A percentile compares a stretch with the other conserved stretches of the same genome.
These are phyloP conservation scores for Cololabis saira DNA, from an alignment of 2,113 vertebrate genomes.

Conservation along the genomic window DNA sequence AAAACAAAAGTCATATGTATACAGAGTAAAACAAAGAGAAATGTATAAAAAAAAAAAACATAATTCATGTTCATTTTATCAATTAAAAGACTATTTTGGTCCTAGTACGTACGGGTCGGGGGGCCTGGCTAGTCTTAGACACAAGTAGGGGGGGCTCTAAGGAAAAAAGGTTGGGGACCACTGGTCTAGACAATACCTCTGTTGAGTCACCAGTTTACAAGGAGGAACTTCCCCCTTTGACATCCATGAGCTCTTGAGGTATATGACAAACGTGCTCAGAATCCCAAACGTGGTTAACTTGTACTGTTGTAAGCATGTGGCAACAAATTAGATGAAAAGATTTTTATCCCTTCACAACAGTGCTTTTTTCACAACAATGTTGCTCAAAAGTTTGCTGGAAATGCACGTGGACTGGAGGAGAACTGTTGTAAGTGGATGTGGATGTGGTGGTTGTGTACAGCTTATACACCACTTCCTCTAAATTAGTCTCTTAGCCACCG, in stretches of 20 bases:
- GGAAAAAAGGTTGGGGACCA: too few relatives aligned
- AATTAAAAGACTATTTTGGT: too few relatives aligned
- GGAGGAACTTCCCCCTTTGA: slow-evolving; percentile 19
- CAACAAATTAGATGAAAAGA: not conserved
- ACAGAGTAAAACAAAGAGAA: too few relatives aligned
- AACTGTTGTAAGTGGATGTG: slow-evolving; percentile 6
- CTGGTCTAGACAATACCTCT: not conserved
- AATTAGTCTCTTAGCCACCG: not conserved
- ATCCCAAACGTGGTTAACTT: not conserved
- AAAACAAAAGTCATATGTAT: too few relatives aligned
- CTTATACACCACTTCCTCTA: not conserved
- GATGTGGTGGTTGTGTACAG: not conserved
- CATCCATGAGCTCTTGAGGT: not conserved
- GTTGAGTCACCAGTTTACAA: not conserved
- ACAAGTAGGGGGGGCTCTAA: too few relatives aligned
- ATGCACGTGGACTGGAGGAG: not conserved
- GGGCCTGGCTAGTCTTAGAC: too few relatives aligned
- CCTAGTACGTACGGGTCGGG: too few relatives aligned
- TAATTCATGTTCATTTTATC: too few relatives aligned
- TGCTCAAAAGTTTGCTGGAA: not conserved
- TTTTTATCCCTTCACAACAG: not conserved
- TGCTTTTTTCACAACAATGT: slow-evolving; percentile 3
- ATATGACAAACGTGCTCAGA: slow-evolving; percentile 9
- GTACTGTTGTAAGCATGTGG: not conserved
- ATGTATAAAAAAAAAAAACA: too few relatives aligned